These are phyloP conservation scores for Mesocentrotus franciscanus DNA, from an alignment of 53 echinoderm and acorn worm genomes.

Conservation along the genomic window DNA sequence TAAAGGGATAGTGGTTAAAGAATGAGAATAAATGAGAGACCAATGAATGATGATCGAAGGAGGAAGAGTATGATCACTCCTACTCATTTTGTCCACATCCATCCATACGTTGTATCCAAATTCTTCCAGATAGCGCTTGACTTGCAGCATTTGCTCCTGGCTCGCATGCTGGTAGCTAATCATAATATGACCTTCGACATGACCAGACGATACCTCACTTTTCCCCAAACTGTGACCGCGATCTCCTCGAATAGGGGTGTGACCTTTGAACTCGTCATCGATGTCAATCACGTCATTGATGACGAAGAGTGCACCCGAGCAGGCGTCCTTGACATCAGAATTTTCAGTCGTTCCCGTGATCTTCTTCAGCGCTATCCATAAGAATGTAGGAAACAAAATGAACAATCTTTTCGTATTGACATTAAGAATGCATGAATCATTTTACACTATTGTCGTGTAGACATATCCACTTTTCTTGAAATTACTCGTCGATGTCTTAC, in stretches of 20 bases:
- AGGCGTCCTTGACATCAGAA: not conserved
- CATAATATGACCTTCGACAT: not conserved
- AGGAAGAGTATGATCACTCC: not conserved
- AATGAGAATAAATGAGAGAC: not conserved
- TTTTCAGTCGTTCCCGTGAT: not conserved
- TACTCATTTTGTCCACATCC: slow-evolving; percentile 44
- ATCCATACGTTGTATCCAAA: slow-evolving; percentile 22
- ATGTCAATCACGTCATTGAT: not conserved
- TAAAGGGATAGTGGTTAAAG: too few species aligned
- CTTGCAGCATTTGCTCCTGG: not conserved
- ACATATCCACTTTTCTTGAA: not conserved
- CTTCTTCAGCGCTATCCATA: not conserved
- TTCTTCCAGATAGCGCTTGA: slow-evolving; percentile 8
- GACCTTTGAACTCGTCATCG: not conserved
- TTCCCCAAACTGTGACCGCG: not conserved
- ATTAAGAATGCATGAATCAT: not conserved
- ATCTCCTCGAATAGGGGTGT: not conserved
- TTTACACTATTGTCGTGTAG: not conserved
- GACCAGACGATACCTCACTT: not conserved
- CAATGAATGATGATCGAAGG: too few species aligned
- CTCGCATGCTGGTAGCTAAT: slow-evolving; percentile 41
- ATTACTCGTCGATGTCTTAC: too few species aligned
- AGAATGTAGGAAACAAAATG: not conserved
- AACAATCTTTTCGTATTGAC: too few species aligned
- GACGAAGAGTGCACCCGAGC: slow-evolving; percentile 29